A percentile compares a stretch with the other conserved stretches of the same genome.
phyloP scores from a whole-genome alignment of 2,113 vertebrate species.

The Rynchops niger region DNA sequence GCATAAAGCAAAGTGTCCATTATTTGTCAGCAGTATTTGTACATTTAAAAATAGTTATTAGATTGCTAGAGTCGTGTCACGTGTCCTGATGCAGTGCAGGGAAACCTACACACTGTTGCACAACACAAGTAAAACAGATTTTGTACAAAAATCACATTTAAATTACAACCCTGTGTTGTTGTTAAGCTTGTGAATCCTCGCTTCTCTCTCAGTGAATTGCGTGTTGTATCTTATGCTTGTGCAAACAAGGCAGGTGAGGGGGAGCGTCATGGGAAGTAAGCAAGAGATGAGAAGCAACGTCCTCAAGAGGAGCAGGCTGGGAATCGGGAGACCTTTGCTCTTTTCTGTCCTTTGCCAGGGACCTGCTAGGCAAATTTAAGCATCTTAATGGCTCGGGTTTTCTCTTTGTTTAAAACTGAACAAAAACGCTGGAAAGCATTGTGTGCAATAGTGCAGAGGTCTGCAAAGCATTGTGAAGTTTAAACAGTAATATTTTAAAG shows the following conservation, averaged over 20 bases:
- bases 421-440: neutral
- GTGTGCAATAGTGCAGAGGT: neutral
- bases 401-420: neutral
- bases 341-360: neutral
- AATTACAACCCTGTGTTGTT: neutral
- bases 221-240: neutral
- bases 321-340: neutral
- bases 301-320: neutral
- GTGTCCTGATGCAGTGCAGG: neutral
- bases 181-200: neutral
- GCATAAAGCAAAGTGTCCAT: neutral
- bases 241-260: neutral
- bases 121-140: accelerated
- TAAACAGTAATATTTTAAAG: neutral
- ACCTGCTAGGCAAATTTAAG: neutral
- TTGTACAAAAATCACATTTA: neutral
- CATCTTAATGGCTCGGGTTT: neutral
- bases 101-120: neutral
- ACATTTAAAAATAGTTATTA: neutral
- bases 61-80: neutral
- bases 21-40: neutral
- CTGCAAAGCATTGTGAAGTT: neutral
- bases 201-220: neutral
- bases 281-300: neutral
- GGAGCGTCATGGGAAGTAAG: neutral